Percentiles rank a stretch among this genome's conserved stretches.
Conservation (phyloP, 2,113 vertebrate genomes). For the Procavia capensis region DNA sequence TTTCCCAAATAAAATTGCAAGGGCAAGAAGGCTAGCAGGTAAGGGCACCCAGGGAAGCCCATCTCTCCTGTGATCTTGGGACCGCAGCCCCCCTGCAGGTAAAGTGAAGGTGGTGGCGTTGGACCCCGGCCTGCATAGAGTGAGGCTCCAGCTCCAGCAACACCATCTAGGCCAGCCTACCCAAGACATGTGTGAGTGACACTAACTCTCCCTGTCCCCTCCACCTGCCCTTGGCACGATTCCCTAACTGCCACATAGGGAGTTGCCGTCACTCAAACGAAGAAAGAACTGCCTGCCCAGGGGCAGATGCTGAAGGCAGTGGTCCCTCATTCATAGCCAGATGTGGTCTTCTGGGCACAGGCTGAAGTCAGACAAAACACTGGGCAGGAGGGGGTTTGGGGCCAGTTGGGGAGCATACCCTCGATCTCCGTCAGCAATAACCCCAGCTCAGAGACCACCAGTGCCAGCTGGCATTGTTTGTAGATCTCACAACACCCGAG, state of each 20-base stretch:
- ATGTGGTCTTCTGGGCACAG: neutral
- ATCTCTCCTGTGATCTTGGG: accelerated
- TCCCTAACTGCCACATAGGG: accelerated
- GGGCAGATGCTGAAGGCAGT: accelerated
- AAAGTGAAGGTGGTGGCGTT: too few relatives aligned
- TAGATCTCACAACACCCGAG: accelerated
- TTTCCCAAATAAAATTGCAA: neutral
- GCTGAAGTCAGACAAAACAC: too few relatives aligned
- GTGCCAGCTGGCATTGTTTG: accelerated
- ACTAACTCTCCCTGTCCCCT: neutral
- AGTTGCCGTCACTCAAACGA: accelerated
- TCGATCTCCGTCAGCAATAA: accelerated
- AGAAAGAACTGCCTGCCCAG: accelerated
- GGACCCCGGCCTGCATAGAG: neutral
- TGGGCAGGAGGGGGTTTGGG: neutral
- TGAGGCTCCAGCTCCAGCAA: too few relatives aligned
- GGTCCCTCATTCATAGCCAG: accelerated
- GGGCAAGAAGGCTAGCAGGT: neutral
- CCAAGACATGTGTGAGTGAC: accelerated
- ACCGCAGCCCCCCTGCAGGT: accelerated
- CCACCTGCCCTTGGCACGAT: accelerated
- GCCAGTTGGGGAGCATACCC: neutral
- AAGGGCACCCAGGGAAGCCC: neutral
- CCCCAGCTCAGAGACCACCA: neutral
- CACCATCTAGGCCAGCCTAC: neutral